A percentile compares a stretch with the other conserved stretches of the same genome.
These are phyloP conservation scores for Chelidonichthys spinosus DNA, from an alignment of 2,797 vertebrate species.

Conservation along the genomic window DNA sequence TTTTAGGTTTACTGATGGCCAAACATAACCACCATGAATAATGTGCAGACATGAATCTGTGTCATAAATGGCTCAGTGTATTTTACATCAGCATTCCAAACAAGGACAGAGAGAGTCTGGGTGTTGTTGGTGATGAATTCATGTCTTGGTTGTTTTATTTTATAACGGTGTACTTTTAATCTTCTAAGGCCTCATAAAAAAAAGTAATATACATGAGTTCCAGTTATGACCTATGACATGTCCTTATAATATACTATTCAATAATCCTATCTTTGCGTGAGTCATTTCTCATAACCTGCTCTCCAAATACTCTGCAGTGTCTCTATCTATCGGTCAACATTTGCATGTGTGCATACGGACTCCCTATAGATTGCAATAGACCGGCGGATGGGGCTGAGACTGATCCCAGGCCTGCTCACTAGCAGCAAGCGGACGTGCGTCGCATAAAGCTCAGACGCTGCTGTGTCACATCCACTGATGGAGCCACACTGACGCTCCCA, in stretches of 20 bases:
- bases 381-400: conserved; percentile 27
- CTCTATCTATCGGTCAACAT: conserved; percentile 8
- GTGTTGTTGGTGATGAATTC: not conserved
- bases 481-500: conserved; percentile 19
- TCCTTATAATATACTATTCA: not conserved
- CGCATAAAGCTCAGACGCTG: conserved; percentile 39
- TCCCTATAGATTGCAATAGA: conserved; percentile 21
- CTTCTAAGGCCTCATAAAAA: not conserved
- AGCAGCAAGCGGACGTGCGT: conserved; percentile 58
- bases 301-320: not conserved
- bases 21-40: not conserved
- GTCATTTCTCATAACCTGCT: not conserved
- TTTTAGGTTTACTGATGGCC: not conserved
- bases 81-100: not conserved
- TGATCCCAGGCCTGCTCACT: conserved; percentile 68
- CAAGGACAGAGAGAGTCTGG: not conserved
- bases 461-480: not conserved
- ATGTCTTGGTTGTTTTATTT: not conserved
- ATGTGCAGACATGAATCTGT: not conserved
- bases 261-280: not conserved
- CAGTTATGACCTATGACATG: not conserved
- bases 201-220: not conserved
- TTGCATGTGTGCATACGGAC: conserved; percentile 23
- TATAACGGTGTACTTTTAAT: not conserved
- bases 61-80: not conserved